These are phyloP conservation scores for Sinocyclocheilus anshuiensis DNA, from an alignment of 2,113 vertebrate genomes.

Conservation along the genomic window DNA sequence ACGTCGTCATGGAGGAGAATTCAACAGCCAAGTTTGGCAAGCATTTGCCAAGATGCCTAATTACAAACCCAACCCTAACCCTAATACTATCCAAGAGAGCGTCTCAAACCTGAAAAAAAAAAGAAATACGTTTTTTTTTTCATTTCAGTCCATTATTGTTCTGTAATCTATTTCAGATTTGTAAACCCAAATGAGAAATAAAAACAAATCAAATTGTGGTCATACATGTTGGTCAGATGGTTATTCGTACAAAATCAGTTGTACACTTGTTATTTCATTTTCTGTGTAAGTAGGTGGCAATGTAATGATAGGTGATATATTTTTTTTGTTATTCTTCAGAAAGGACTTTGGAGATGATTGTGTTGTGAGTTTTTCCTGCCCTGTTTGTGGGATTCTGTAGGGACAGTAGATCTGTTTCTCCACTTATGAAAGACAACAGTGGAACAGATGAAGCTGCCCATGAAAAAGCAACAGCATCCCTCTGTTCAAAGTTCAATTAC, in stretches of 20 bases:
- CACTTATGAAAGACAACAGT: constrained; percentile 16
- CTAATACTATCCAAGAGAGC: not conserved
- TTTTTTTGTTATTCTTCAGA: not conserved
- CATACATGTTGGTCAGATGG: not conserved
- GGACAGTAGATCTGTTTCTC: not conserved
- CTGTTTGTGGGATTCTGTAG: not conserved
- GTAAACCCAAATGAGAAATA: not conserved
- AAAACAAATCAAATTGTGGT: not conserved
- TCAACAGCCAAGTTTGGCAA: constrained; percentile 6
- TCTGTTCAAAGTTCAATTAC: constrained; percentile 11
- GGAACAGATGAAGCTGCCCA: constrained; percentile 15
- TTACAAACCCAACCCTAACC: constrained; percentile 2
- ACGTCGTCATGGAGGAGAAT: not conserved
- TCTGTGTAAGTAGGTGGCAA: not conserved
- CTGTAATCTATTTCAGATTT: not conserved
- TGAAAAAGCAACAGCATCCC: not conserved
- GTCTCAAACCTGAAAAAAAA: not conserved
- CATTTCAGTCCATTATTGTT: not conserved
- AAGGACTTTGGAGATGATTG: not conserved
- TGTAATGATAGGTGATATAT: not conserved
- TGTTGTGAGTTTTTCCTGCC: not conserved
- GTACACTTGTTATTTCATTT: too few relatives aligned
- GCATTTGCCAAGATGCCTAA: constrained; percentile 17
- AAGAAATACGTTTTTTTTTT: not conserved
- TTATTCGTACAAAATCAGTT: too few relatives aligned